Percentiles rank a stretch among this genome's conserved stretches.
Conservation (phyloP, 2,888 invertebrate species). For the Phoronis australis region DNA sequence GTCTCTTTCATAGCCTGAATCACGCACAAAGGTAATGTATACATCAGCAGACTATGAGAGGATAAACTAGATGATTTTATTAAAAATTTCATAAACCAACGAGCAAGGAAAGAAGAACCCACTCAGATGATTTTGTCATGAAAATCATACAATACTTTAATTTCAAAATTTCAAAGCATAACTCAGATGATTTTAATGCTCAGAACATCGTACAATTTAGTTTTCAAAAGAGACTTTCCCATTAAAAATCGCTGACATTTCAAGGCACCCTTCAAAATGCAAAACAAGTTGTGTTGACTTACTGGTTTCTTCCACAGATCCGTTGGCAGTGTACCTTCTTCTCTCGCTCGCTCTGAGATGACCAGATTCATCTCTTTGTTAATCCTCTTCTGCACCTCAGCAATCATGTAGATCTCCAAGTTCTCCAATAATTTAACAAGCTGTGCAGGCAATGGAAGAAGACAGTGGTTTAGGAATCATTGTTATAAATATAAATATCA, state of each 20-base stretch:
- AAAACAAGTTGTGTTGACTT: too few species aligned
- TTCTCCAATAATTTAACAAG: conserved; percentile 41
- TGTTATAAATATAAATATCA: too few species aligned
- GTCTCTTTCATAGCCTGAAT: conserved; percentile 48
- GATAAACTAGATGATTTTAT: neutral
- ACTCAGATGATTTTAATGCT: too few species aligned
- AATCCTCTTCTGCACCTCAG: conserved; percentile 40
- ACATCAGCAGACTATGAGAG: neutral
- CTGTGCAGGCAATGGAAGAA: conserved; percentile 24
- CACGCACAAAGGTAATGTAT: neutral
- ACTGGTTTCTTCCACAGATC: conserved; percentile 52
- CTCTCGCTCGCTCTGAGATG: conserved; percentile 43
- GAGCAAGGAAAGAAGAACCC: neutral
- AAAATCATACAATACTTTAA: too few species aligned
- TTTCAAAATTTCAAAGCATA: too few species aligned
- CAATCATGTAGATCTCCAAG: conserved; percentile 48
- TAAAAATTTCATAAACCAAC: neutral
- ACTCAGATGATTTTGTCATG: too few species aligned
- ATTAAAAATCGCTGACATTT: too few species aligned
- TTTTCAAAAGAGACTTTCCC: too few species aligned
- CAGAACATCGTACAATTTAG: too few species aligned
- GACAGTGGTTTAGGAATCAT: neutral
- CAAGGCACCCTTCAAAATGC: too few species aligned
- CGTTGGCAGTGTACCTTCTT: conserved; percentile 50
- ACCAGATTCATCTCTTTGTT: conserved; percentile 42